These are phyloP conservation scores for Drosophila sp. DNA, from an alignment of 1,140 invertebrate genomes.

Conservation along the genomic window DNA sequence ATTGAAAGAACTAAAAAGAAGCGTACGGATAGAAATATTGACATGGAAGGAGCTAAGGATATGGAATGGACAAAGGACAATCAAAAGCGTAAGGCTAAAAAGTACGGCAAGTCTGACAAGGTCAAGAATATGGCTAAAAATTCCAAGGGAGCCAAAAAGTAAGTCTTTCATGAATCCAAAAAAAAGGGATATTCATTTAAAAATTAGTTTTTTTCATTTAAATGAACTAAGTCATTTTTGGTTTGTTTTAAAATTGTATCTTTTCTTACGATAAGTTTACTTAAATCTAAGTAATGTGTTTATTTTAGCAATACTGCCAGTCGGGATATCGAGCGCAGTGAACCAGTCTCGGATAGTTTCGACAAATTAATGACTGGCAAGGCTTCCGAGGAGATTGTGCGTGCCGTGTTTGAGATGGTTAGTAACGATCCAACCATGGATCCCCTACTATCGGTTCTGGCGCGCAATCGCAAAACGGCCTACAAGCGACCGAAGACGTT, in stretches of 20 bases:
- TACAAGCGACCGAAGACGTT: conserved; percentile 30
- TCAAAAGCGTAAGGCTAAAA: not conserved
- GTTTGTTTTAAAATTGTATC: no score
- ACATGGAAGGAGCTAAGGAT: not conserved
- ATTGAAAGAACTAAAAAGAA: not conserved
- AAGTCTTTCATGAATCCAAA: no score
- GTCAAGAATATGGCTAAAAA: not conserved
- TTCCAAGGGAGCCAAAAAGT: not conserved
- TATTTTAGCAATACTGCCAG: not conserved
- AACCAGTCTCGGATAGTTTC: not conserved
- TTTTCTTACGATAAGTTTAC: not conserved
- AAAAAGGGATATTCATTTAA: no score
- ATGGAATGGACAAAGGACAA: not conserved
- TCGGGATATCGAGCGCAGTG: not conserved
- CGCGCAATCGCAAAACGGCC: conserved; percentile 45
- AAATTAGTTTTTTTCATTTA: no score
- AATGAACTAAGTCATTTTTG: no score
- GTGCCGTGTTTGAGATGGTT: conserved; percentile 57
- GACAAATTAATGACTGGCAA: conserved; percentile 53
- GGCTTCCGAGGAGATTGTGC: conserved; percentile 54
- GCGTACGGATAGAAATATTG: not conserved
- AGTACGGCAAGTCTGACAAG: not conserved
- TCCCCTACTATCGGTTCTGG: conserved; percentile 40
- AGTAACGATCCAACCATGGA: conserved; percentile 65
- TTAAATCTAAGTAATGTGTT: not conserved